phyloP scores from a whole-genome alignment of 1,140 invertebrate species.

The Latrodectus geometricus region DNA sequence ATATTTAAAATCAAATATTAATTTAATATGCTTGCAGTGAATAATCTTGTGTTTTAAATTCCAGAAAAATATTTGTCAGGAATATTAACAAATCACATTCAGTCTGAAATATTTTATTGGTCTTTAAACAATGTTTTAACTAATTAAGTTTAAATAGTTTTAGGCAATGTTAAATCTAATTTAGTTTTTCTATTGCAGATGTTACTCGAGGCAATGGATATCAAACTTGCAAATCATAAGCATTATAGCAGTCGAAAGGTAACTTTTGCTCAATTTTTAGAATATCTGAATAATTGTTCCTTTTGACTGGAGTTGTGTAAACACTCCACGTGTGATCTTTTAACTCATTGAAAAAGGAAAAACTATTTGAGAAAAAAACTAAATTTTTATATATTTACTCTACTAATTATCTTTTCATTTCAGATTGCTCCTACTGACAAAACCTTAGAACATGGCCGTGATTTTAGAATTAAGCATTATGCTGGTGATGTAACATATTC shows the following conservation, averaged over 20 bases:
- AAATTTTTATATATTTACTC: neutral
- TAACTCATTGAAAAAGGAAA: neutral
- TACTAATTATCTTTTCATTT: neutral
- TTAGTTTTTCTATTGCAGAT: slow-evolving; percentile 74
- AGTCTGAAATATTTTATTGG: too few species aligned
- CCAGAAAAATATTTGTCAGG: too few species aligned
- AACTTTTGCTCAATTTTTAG: slow-evolving; percentile 58
- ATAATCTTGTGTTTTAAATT: too few species aligned
- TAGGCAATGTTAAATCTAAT: slow-evolving; percentile 39
- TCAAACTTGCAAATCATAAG: slow-evolving; percentile 85
- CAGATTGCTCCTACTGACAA: slow-evolving; percentile 70
- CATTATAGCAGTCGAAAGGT: slow-evolving; percentile 90
- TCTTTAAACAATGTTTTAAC: too few species aligned
- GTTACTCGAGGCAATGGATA: slow-evolving; percentile 92
- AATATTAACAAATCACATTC: too few species aligned
- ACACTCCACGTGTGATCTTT: slow-evolving; percentile 3
- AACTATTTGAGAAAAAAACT: neutral
- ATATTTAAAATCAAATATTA: too few species aligned
- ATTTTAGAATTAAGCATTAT: slow-evolving; percentile 91
- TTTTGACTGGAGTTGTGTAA: neutral
- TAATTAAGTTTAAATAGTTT: too few species aligned
- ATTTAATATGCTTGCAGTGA: too few species aligned
- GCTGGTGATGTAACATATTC: slow-evolving; percentile 96
- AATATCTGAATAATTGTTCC: neutral
- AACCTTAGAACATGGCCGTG: slow-evolving; percentile 74